These are phyloP conservation scores for Dioctria rufipes DNA, from an alignment of 2,888 invertebrate species.

Conservation along the genomic window DNA sequence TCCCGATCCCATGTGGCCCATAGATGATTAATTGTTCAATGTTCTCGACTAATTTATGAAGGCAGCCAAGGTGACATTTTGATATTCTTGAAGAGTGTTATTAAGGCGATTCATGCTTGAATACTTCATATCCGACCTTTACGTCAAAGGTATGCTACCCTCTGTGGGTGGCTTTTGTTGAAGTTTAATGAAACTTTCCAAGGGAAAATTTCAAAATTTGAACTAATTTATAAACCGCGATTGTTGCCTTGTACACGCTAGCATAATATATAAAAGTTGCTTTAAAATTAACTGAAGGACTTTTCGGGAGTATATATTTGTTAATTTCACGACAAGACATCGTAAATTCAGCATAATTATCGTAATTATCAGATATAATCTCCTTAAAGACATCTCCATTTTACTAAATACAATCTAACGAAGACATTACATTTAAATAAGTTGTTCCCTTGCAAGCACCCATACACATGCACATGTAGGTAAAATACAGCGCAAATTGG, in stretches of 20 bases:
- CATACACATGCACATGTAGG: background rate
- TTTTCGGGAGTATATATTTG: background rate
- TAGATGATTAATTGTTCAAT: constrained; percentile 43
- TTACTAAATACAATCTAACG: background rate
- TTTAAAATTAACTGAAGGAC: background rate
- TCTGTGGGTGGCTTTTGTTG: background rate
- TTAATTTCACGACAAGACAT: background rate
- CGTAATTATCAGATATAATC: background rate
- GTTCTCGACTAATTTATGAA: constrained; percentile 14
- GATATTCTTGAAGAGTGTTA: background rate
- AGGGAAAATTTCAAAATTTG: background rate
- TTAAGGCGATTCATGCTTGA: constrained; percentile 12
- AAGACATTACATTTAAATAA: background rate
- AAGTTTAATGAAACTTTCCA: background rate
- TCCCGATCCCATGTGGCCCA: constrained; percentile 23
- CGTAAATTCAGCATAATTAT: background rate
- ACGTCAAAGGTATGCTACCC: background rate
- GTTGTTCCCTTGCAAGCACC: background rate
- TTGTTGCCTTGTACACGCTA: background rate
- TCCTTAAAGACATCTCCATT: background rate
- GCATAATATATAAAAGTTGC: no score
- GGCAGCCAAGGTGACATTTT: constrained; percentile 14
- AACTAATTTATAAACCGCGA: background rate
- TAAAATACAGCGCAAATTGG: constrained; percentile 4
- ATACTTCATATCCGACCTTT: constrained; percentile 3